Percentiles rank a stretch among this genome's conserved stretches.
phyloP scores from a whole-genome alignment of 1,140 invertebrate species.

The Euschistus heros region DNA sequence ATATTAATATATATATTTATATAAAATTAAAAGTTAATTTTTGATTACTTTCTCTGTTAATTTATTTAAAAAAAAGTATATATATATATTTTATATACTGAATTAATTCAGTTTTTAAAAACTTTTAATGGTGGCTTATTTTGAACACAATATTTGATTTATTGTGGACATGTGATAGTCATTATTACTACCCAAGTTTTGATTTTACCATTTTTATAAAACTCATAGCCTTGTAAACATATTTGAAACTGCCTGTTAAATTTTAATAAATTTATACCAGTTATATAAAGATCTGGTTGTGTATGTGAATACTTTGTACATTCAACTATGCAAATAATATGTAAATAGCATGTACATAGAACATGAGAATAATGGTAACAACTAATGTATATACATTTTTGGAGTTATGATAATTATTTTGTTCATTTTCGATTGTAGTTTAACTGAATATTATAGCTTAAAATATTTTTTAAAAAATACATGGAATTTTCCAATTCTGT shows the following conservation, averaged over 20 bases:
- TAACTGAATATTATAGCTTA: neutral
- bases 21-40: neutral
- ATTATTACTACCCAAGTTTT: neutral
- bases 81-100: neutral
- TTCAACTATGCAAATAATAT: slow-evolving; percentile 5
- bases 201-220: neutral
- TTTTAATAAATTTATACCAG: slow-evolving; percentile 10
- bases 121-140: neutral
- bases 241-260: slow-evolving; percentile 5
- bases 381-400: neutral
- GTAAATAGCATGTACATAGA: slow-evolving; percentile 11
- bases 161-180: neutral
- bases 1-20: neutral
- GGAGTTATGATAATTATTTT: slow-evolving; percentile 6
- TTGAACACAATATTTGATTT: neutral
- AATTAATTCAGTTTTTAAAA: neutral
- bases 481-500: too few relatives aligned
- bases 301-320: slow-evolving; percentile 12
- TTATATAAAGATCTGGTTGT: slow-evolving; percentile 1
- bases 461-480: neutral
- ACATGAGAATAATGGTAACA: neutral
- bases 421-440: slow-evolving; percentile 4
- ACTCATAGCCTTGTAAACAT: neutral
- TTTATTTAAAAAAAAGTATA: neutral
- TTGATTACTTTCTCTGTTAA: too few relatives aligned